Percentiles rank a stretch among this genome's conserved stretches.
phyloP scores from a whole-genome alignment of 2,797 vertebrate species.

The Chrysocyon brachyurus region DNA sequence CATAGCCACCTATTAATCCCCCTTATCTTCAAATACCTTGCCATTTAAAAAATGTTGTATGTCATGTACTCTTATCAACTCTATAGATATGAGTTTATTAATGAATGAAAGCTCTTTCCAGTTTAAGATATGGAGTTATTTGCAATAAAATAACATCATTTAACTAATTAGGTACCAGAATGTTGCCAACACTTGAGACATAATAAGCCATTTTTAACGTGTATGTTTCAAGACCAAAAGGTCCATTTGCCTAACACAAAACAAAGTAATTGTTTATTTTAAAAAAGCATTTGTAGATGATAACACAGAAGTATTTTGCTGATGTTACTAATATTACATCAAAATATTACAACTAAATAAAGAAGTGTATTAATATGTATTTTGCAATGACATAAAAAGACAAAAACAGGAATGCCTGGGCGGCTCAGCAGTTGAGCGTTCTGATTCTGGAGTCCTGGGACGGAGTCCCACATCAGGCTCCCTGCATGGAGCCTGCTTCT shows the following conservation, averaged over 20 bases:
- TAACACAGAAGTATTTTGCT: not conserved
- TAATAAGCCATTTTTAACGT: conserved; percentile 21
- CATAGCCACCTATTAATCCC: not conserved
- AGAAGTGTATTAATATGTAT: not conserved
- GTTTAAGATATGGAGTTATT: not conserved
- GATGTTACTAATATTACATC: not conserved
- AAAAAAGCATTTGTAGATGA: not conserved
- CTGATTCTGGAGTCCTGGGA: too few relatives aligned
- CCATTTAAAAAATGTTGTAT: conserved; percentile 32
- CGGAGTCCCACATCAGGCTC: too few relatives aligned
- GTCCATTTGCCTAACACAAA: not conserved
- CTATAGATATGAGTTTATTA: conserved; percentile 21
- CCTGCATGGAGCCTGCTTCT: too few relatives aligned
- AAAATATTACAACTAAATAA: not conserved
- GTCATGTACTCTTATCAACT: not conserved
- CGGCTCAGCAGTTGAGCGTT: too few relatives aligned
- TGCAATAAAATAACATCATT: not conserved
- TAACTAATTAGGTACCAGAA: not conserved
- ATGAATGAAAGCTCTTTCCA: not conserved
- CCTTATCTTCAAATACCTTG: conserved; percentile 23
- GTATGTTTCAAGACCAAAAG: not conserved
- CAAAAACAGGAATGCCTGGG: not conserved
- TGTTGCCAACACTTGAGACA: not conserved
- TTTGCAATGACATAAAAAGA: not conserved
- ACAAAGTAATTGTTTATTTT: conserved; percentile 8